A percentile compares a stretch with the other conserved stretches of the same genome.
These are phyloP conservation scores for Pseudoips prasinana DNA, from an alignment of 2,888 invertebrate genomes.

Conservation along the genomic window DNA sequence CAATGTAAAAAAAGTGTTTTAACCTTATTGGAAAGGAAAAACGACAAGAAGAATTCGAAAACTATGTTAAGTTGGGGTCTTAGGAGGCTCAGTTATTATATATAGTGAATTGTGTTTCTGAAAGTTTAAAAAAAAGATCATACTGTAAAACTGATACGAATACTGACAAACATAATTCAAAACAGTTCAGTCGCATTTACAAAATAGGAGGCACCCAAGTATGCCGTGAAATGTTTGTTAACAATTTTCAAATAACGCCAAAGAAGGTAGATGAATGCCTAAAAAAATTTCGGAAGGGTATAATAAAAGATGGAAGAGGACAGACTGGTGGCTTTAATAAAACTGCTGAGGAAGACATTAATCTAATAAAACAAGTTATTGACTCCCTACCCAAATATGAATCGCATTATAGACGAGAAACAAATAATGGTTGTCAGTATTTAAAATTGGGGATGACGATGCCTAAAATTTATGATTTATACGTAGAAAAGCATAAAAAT, in stretches of 20 bases:
- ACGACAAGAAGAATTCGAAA: conserved; percentile 18
- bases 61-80: conserved; percentile 15
- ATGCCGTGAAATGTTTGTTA: conserved; percentile 6
- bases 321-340: not conserved
- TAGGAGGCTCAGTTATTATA: conserved; percentile 19
- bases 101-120: conserved; percentile 14
- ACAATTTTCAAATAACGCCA: conserved; percentile 5
- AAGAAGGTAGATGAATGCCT: conserved; percentile 7
- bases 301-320: not conserved
- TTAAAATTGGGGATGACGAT: not conserved
- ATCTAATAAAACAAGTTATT: conserved; percentile 3
- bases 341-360: not conserved
- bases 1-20: conserved; percentile 4
- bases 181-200: conserved; percentile 3
- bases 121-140: conserved; percentile 6
- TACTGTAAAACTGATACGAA: conserved; percentile 2
- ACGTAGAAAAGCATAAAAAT: not conserved
- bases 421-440: conserved; percentile 6
- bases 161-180: conserved; percentile 3
- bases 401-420: not conserved
- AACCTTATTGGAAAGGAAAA: conserved; percentile 7
- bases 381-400: conserved; percentile 1
- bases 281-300: no score
- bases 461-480: not conserved
- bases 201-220: conserved; percentile 2